Evolutionary conservation across 2,113 vertebrate species (phyloP).

Genomic region (Arothron firmamentum): DNA sequence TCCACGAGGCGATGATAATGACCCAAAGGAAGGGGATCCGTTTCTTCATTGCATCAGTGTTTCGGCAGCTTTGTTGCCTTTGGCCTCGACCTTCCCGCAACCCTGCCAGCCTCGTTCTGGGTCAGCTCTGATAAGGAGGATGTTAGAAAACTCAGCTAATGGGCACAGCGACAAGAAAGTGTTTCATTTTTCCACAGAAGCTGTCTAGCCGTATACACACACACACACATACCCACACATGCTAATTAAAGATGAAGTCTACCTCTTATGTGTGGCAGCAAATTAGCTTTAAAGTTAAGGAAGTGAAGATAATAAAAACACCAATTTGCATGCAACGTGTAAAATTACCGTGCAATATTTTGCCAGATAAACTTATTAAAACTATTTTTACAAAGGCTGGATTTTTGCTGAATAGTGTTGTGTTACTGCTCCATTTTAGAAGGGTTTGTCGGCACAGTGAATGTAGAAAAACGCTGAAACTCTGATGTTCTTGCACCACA

Average conservation of each 20-base stretch:
- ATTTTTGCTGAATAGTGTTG: too few relatives aligned
- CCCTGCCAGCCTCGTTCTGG: slow-evolving; percentile 47
- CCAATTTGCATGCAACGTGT: too few relatives aligned
- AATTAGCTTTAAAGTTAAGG: slow-evolving; percentile 19
- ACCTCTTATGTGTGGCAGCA: slow-evolving; percentile 43
- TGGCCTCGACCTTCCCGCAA: slow-evolving; percentile 28
- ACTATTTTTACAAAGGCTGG: too few relatives aligned
- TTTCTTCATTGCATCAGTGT: slow-evolving; percentile 45
- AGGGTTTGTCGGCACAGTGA: too few relatives aligned
- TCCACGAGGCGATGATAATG: too few relatives aligned
- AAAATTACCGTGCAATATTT: too few relatives aligned
- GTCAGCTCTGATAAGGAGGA: slow-evolving; percentile 48
- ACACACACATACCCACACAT: slow-evolving; percentile 3
- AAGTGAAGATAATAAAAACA: not conserved
- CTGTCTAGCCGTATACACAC: slow-evolving; percentile 27
- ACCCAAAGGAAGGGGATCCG: slow-evolving; percentile 8
- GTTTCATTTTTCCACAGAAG: slow-evolving; percentile 46
- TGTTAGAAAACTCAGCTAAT: slow-evolving; percentile 50
- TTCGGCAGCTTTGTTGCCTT: slow-evolving; percentile 29
- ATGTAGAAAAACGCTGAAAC: too few relatives aligned
- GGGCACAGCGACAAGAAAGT: slow-evolving; percentile 32
- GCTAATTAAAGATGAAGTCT: slow-evolving; percentile 50
- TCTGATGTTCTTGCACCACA: too few relatives aligned
- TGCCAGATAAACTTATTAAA: too few relatives aligned
- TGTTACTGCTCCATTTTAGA: too few relatives aligned